Evolutionary conservation across 2,888 invertebrate genomes (phyloP), one percentile per base, ranked within the genome.

Genomic region (Mellilla xanthometata): DNA sequence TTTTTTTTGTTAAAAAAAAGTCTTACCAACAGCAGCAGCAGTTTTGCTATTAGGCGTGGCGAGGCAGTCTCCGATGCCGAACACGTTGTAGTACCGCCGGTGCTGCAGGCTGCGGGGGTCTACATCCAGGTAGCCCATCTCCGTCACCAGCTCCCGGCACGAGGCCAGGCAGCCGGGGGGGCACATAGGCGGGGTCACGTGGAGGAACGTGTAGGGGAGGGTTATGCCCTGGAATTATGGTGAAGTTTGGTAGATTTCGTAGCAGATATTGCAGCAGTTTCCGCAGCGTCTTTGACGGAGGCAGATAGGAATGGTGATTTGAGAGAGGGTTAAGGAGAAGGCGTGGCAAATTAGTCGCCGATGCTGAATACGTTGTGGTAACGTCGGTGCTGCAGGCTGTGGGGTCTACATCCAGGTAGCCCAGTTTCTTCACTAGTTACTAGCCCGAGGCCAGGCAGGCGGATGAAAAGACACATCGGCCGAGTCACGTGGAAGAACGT

Each of bases 1-100:
- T n/a, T 10, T 9, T 15, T 15, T 3, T 8, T n/a, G 9, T n/a
- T n/a, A n/a, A n/a, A 15, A 8, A 3, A 4, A 27, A 10, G 15
- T 68, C 85, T 80, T 79, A 97, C 97, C 96, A 57, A 96, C 94
- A 45, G 99, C 97, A 12, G 99, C 98, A 30, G 97, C 97, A 8
- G 99, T 99, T 86, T 98, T 99, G 1, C 97, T 95, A 62, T 98
- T 99, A 0, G 98, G 98, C 2, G 96, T 90, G 66, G 92, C 94
- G 0, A 94, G 93, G 70, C 98, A 98, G 80, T 99, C 99, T 2
- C 99, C 99, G 33, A 99, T 90, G 1, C 96, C 97, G 78, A 96
- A 99, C 15, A 99, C 91, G 75, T 99, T 99, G 1, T 89, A 76
- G 81, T 92, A 97, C 48, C 87, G 91, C 0, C 78, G 82, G 72